Conservation (phyloP, 1,140 invertebrate genomes). For the Dreissena polymorpha region DNA sequence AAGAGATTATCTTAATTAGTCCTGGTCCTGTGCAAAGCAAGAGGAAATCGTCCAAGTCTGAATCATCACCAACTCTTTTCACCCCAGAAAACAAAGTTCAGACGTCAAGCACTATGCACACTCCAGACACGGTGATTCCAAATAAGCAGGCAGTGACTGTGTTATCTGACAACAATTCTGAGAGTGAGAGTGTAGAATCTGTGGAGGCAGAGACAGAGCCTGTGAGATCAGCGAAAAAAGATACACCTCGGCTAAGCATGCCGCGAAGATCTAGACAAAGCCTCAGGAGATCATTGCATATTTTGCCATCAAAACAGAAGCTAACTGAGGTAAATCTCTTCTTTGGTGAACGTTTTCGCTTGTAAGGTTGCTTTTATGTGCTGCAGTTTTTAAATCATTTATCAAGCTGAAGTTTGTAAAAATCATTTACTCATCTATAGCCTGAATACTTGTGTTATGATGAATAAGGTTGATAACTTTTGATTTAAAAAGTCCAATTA, state of each 20-base stretch:
- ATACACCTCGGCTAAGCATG: background rate
- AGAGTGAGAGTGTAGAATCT: background rate
- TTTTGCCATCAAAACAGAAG: background rate
- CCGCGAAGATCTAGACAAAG: background rate
- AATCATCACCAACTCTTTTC: background rate
- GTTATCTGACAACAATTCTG: no score
- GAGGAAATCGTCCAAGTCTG: constrained; percentile 6
- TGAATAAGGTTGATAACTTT: no score
- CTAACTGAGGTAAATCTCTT: background rate
- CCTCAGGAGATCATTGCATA: background rate
- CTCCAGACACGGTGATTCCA: constrained; percentile 24
- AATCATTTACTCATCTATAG: no score
- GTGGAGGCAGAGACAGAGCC: background rate
- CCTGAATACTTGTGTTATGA: no score
- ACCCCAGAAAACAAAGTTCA: background rate
- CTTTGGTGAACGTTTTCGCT: no score
- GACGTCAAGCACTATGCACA: background rate
- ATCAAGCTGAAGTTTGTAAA: no score
- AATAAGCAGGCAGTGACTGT: background rate
- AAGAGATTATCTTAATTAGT: constrained; percentile 42
- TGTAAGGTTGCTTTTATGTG: no score
- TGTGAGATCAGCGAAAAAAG: background rate
- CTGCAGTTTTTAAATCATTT: no score
- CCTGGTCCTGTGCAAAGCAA: background rate
- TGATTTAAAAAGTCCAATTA: no score